phyloP scores from a whole-genome alignment of 2,797 vertebrate genomes.

The Spinus olivaceus region DNA sequence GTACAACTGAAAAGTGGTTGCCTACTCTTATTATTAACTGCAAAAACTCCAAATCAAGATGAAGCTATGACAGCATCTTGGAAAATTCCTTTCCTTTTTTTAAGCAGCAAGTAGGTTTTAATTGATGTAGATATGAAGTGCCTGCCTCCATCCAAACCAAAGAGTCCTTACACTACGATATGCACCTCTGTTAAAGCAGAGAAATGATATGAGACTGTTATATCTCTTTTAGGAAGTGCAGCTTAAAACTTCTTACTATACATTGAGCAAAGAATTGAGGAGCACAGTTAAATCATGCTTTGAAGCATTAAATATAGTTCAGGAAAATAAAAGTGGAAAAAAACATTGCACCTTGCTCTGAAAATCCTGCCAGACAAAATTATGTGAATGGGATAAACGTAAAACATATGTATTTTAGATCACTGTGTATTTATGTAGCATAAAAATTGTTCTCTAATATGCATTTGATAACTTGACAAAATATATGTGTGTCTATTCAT shows the following conservation, averaged over 20 bases:
- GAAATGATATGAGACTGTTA: not conserved
- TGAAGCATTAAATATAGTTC: not conserved
- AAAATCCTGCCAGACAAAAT: not conserved
- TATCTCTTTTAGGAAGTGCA: not conserved
- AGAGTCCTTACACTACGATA: not conserved
- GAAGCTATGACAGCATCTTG: not conserved
- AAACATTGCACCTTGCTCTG: not conserved
- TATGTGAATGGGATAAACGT: not conserved
- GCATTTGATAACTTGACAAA: not conserved
- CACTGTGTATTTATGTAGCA: not conserved
- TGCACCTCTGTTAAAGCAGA: not conserved
- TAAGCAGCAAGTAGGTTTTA: not conserved
- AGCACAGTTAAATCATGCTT: not conserved
- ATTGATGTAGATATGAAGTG: not conserved
- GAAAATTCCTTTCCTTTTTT: not conserved
- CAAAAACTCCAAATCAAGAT: not conserved
- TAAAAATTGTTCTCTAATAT: not conserved
- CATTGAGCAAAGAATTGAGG: not conserved
- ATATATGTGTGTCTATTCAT: not conserved
- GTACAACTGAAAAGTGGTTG: not conserved
- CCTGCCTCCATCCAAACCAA: not conserved
- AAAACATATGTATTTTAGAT: not conserved
- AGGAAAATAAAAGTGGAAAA: not conserved
- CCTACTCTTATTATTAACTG: not conserved
- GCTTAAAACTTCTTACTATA: not conserved